A percentile compares a stretch with the other conserved stretches of the same genome.
phyloP scores from a whole-genome alignment of 2,888 invertebrate genomes.

The Protodeltote pygarga region DNA sequence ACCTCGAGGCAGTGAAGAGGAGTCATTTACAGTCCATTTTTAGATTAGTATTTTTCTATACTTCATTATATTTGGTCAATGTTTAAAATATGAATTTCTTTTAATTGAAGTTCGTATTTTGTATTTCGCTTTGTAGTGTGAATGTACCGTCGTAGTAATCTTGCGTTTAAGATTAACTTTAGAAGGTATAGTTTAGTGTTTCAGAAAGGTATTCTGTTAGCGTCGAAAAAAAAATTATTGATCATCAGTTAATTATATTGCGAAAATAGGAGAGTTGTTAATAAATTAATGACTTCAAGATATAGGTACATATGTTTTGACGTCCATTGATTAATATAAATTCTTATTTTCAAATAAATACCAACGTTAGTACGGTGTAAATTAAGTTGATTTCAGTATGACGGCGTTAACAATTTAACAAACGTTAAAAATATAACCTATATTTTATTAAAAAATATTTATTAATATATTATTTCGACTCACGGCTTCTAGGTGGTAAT shows the following conservation, averaged over 20 bases:
- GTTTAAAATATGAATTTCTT: conserved; percentile 42
- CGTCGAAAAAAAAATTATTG: conserved; percentile 15
- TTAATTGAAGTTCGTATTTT: conserved; percentile 45
- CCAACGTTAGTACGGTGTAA: not conserved
- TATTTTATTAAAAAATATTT: no score
- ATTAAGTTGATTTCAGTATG: no score
- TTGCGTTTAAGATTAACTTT: conserved; percentile 78
- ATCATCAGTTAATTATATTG: conserved; percentile 46
- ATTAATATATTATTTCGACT: no score
- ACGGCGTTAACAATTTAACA: no score
- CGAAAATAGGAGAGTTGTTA: not conserved
- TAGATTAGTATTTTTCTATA: conserved; percentile 47
- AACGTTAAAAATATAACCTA: no score
- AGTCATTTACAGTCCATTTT: no score
- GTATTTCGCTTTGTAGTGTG: conserved; percentile 58
- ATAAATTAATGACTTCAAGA: not conserved
- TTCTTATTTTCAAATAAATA: not conserved
- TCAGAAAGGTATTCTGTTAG: conserved; percentile 39
- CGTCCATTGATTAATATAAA: no score
- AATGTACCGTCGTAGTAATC: conserved; percentile 80
- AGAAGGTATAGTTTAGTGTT: conserved; percentile 70
- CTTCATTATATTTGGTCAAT: conserved; percentile 37
- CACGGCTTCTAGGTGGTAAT: no score
- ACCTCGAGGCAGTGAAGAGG: no score
- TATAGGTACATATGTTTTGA: no score